Conservation (phyloP, 1,140 invertebrate genomes). For the Musca vetustissima region DNA sequence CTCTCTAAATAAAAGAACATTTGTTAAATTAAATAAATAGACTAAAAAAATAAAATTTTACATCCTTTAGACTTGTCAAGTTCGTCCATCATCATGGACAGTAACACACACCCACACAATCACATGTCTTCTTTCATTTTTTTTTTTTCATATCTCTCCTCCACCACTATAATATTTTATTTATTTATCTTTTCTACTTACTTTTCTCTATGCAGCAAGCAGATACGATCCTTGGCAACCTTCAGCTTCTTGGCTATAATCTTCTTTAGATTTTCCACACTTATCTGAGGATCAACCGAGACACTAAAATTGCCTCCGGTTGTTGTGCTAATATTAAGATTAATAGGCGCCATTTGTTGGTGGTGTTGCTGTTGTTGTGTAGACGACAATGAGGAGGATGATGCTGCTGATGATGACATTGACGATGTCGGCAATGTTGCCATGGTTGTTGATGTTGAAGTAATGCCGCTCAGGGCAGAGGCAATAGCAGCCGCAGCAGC, state of each 20-base stretch:
- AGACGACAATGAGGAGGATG: constrained; percentile 11
- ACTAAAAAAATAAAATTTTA: too few relatives aligned
- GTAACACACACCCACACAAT: too few relatives aligned
- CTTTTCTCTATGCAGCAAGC: constrained; percentile 88
- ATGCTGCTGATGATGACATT: not conserved
- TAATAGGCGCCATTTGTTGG: constrained; percentile 60
- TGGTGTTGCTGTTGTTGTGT: too few relatives aligned
- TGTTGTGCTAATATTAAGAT: constrained; percentile 82
- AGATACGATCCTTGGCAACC: constrained; percentile 89
- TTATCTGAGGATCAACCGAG: constrained; percentile 74
- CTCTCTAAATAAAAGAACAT: too few relatives aligned
- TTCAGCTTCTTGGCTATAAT: constrained; percentile 88
- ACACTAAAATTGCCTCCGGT: constrained; percentile 88
- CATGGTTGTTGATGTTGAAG: not conserved
- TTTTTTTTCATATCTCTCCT: not conserved
- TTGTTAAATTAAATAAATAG: too few relatives aligned
- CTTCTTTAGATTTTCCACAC: constrained; percentile 86
- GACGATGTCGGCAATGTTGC: not conserved
- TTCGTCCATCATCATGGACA: too few relatives aligned
- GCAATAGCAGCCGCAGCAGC: not conserved
- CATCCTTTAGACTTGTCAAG: too few relatives aligned
- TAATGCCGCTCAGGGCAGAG: too few relatives aligned
- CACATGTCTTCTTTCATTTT: too few relatives aligned
- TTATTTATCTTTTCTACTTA: constrained; percentile 61
- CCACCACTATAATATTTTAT: too few relatives aligned